A percentile compares a stretch with the other conserved stretches of the same genome.
Conservation (phyloP, 2,113 vertebrate genomes). For the Apteryx mantelli region DNA sequence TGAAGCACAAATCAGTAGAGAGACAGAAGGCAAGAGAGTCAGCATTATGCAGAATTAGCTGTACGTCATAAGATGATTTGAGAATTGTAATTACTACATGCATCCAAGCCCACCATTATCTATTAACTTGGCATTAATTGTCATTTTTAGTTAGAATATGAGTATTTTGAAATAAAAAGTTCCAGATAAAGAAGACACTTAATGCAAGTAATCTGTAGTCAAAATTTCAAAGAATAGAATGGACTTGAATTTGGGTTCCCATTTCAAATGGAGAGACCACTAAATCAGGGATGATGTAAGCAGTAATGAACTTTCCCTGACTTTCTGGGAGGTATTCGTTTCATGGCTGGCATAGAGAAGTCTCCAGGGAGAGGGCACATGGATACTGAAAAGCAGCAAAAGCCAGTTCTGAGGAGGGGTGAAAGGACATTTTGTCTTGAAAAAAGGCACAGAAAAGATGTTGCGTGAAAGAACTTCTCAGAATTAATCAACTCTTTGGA, state of each 20-base stretch:
- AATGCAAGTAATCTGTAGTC: background rate
- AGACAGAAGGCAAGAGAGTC: background rate
- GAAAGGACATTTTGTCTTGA: background rate
- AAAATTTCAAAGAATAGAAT: background rate
- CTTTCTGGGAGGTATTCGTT: background rate
- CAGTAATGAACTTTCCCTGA: background rate
- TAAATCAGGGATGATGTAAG: background rate
- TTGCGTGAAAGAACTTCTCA: background rate
- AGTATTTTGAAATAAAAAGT: background rate
- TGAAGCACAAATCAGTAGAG: background rate
- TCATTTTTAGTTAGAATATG: background rate
- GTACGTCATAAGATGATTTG: background rate
- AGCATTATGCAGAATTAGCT: background rate
- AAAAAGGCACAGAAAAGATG: background rate
- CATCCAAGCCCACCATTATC: background rate
- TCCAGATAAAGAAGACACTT: background rate
- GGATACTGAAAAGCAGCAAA: background rate
- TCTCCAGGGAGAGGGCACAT: background rate
- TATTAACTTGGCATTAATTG: background rate
- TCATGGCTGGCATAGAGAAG: background rate
- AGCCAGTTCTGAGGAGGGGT: background rate
- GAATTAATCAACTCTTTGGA: slow-evolving; percentile 28
- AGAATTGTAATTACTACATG: background rate
- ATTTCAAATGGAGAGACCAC: background rate
- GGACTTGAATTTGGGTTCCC: background rate